Evolutionary conservation across 2,113 vertebrate genomes (phyloP).

Genomic region (Eubucco bourcierii): DNA sequence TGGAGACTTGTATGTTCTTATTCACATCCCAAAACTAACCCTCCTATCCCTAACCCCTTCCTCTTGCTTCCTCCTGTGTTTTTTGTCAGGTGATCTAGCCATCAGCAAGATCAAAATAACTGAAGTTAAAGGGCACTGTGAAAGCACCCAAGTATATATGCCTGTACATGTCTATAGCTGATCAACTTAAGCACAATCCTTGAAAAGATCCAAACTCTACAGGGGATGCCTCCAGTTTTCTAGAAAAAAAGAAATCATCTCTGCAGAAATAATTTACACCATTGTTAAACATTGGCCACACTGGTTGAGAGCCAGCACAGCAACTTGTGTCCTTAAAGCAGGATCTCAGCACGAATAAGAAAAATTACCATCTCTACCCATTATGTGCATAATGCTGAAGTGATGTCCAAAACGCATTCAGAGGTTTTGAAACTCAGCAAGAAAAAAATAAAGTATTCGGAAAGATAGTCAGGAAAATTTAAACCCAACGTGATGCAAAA

Average conservation of each 20-base stretch:
- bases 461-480: not conserved
- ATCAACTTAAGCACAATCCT: not conserved
- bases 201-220: not conserved
- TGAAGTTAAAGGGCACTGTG: not conserved
- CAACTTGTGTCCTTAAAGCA: not conserved
- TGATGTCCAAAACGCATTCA: not conserved
- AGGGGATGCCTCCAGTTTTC: not conserved
- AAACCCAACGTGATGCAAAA: not conserved
- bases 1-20: not conserved
- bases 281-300: not conserved
- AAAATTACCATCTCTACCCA: not conserved
- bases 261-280: not conserved
- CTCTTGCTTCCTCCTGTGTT: not conserved
- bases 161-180: not conserved
- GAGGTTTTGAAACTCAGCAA: not conserved
- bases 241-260: not conserved
- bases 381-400: not conserved
- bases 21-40: not conserved
- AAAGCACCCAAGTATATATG: not conserved
- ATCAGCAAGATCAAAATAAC: not conserved
- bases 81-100: not conserved
- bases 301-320: not conserved
- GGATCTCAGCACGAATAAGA: not conserved
- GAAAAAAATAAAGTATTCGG: not conserved
- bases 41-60: not conserved